phyloP scores from a whole-genome alignment of 2,113 vertebrate species.

The Alaudala cheleensis region DNA sequence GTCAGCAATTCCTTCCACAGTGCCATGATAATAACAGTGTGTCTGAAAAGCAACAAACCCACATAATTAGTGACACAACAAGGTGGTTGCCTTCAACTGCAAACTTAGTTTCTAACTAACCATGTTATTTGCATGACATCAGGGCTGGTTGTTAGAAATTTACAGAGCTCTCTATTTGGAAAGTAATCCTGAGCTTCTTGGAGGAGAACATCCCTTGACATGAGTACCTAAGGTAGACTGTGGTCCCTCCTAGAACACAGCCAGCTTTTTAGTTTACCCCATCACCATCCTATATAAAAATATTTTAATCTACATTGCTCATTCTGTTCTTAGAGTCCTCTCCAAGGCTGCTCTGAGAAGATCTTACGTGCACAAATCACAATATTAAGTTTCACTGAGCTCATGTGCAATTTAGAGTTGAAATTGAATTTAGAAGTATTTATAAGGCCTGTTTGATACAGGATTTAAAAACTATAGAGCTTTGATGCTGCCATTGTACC shows the following conservation, averaged over 20 bases:
- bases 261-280: not conserved
- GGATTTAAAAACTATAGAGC: not conserved
- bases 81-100: not conserved
- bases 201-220: not conserved
- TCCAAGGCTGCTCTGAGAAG: not conserved
- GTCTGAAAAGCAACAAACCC: conserved; percentile 58
- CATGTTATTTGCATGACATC: not conserved
- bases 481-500: not conserved
- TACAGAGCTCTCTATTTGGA: not conserved
- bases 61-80: not conserved
- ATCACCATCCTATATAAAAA: not conserved
- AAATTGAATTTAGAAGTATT: not conserved
- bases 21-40: conserved; percentile 70
- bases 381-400: not conserved
- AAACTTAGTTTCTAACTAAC: not conserved
- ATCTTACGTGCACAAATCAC: not conserved
- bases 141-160: not conserved
- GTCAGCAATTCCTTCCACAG: conserved; percentile 58
- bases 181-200: not conserved
- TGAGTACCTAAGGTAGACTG: not conserved
- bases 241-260: not conserved
- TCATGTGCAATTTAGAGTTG: not conserved
- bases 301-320: not conserved
- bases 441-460: not conserved
- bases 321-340: not conserved